phyloP scores from a whole-genome alignment of 2,113 vertebrate species.

The Paralichthys olivaceus region DNA sequence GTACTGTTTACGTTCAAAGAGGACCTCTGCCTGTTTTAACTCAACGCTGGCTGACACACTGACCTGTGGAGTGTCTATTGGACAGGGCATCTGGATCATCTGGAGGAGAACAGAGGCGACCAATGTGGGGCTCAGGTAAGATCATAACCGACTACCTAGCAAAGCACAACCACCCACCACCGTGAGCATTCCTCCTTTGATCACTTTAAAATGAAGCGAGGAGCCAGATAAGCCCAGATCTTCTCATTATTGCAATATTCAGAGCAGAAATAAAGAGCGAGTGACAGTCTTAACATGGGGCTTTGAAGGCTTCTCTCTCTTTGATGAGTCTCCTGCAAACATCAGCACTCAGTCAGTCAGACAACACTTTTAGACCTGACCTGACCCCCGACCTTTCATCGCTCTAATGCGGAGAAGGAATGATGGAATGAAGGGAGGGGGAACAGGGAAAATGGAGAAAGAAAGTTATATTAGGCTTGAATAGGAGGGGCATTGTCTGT shows the following conservation, averaged over 20 bases:
- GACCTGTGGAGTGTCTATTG: conserved; percentile 40
- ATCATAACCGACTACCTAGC: conserved; percentile 20
- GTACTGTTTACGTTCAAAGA: conserved; percentile 18
- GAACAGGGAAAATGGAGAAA: not conserved
- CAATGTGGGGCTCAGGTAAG: conserved; percentile 81
- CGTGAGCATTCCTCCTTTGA: conserved; percentile 56
- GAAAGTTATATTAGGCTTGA: not conserved
- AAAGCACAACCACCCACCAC: conserved; percentile 17
- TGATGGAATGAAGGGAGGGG: not conserved
- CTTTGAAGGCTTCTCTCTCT: conserved; percentile 57
- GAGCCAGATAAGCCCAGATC: conserved; percentile 19
- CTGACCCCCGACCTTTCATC: conserved; percentile 49
- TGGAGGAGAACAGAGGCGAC: conserved; percentile 39
- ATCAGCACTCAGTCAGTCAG: conserved; percentile 26
- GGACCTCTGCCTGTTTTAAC: conserved; percentile 2
- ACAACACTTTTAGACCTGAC: conserved; percentile 17
- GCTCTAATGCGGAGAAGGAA: conserved; percentile 23
- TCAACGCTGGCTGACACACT: conserved; percentile 46
- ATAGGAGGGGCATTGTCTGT: not conserved
- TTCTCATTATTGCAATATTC: conserved; percentile 62
- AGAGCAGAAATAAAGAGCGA: conserved; percentile 51
- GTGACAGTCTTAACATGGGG: conserved; percentile 3
- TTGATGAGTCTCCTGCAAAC: conserved; percentile 55
- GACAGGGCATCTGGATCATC: conserved; percentile 37
- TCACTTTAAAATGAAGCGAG: conserved; percentile 56